These are phyloP conservation scores for Doris montereyensis DNA, from an alignment of 2,888 invertebrate species.

Conservation along the genomic window DNA sequence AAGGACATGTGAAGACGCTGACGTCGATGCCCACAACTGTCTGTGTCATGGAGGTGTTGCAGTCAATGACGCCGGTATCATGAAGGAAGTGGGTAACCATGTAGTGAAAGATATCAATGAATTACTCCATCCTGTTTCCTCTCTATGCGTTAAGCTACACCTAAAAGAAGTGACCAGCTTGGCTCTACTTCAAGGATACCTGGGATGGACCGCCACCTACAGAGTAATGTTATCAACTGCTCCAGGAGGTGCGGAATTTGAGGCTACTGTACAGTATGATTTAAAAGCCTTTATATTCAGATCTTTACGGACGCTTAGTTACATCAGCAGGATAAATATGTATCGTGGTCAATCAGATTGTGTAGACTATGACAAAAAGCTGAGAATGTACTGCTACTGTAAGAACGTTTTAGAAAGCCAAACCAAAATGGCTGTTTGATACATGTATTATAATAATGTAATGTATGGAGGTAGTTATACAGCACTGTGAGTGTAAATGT, in stretches of 20 bases:
- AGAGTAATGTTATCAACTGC: constrained; percentile 7
- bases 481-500: no score
- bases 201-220: not conserved
- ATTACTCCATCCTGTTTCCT: not conserved
- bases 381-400: constrained; percentile 28
- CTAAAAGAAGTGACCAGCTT: constrained; percentile 1
- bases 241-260: constrained; percentile 24
- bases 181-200: not conserved
- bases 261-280: constrained; percentile 22
- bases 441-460: no score
- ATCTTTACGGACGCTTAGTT: not conserved
- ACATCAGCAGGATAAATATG: constrained; percentile 18
- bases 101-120: constrained; percentile 20
- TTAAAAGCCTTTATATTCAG: not conserved
- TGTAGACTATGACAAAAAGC: not conserved
- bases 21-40: constrained; percentile 80
- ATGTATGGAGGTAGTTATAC: no score
- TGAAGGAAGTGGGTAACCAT: not conserved
- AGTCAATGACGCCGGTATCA: not conserved
- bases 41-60: constrained; percentile 14
- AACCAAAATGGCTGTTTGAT: no score
- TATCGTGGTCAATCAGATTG: constrained; percentile 22
- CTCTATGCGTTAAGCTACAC: not conserved
- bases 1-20: constrained; percentile 84
- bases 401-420: not conserved